phyloP scores from a whole-genome alignment of 1,140 invertebrate genomes.

The Homarus americanus region DNA sequence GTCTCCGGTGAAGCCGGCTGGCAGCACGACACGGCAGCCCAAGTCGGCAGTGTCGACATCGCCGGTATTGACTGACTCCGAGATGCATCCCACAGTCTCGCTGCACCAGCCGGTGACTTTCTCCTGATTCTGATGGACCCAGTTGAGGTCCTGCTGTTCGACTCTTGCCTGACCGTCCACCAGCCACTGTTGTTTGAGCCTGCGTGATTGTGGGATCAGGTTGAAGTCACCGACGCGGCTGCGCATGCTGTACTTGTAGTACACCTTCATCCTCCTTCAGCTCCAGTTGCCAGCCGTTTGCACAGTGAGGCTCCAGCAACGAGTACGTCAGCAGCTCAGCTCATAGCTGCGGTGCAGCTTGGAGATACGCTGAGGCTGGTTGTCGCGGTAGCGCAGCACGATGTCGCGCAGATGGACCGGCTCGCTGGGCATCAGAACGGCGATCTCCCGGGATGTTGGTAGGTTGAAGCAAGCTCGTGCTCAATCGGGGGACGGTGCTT shows the following conservation, averaged over 20 bases:
- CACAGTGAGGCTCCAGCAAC: constrained; percentile 79
- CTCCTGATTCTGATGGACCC: constrained; percentile 14
- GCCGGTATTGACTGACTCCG: neutral
- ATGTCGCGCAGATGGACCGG: constrained; percentile 78
- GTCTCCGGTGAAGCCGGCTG: constrained; percentile 71
- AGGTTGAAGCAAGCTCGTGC: constrained; percentile 78
- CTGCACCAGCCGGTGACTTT: neutral
- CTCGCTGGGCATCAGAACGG: constrained; percentile 73
- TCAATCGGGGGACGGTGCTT: constrained; percentile 77
- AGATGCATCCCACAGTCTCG: constrained; percentile 4
- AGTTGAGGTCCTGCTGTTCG: constrained; percentile 12
- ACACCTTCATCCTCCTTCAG: neutral
- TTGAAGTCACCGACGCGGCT: constrained; percentile 41
- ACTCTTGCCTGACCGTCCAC: constrained; percentile 4
- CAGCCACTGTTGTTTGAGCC: constrained; percentile 39
- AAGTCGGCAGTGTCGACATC: neutral
- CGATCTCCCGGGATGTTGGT: constrained; percentile 78
- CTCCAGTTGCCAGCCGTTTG: constrained; percentile 76
- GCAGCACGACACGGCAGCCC: constrained; percentile 14
- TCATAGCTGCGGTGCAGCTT: constrained; percentile 79
- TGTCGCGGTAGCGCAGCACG: constrained; percentile 72
- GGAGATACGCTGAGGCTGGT: constrained; percentile 76
- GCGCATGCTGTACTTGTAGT: constrained; percentile 45
- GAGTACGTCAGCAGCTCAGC: constrained; percentile 80
- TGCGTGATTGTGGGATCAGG: constrained; percentile 18